Base-by-base conservation (phyloP, 2,113 vertebrate species). In the Taurulus bubalis region DNA sequence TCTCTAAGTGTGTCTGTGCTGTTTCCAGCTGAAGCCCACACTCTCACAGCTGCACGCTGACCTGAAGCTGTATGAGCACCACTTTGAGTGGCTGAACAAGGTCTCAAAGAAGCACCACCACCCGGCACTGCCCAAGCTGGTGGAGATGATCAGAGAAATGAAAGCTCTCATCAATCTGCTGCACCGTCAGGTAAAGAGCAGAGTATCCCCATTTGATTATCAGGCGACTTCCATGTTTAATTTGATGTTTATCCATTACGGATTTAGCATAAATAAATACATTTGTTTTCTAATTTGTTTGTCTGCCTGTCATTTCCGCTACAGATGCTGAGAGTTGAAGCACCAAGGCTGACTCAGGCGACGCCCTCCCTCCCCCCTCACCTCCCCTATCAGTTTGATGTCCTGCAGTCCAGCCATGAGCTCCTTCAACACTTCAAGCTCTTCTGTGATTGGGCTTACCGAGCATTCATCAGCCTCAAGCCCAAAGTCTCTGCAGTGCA, bases 391-490 rank as follows among this genome's bases (percentile, higher is more conserved):
- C 90, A 93, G 63, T 91, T 88, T 62, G 94, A 93, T 10, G 88
- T 95, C 45, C 83, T 94, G 38, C 94, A 95, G 79, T 95, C 94
- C 15, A 95, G 93, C 47, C 93, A 94, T 6, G 95, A 95, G 87
- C 92, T 96, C 45, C 94, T 96, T 24, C 94, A 94, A 82, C 94
- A 94, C 88, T 95, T 96, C 86, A 92, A 92, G 53, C 95, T 95
- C 77, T 96, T 94, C 87, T 95, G 94, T 38, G 95, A 95, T 47
- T 96, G 95, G 95, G 94, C 95, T 0, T 91, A 93, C 38, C 91
- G 95, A 85, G 95, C 94, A 9, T 94, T 96, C 63, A 79, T 95
- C 64, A 95, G 90, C 83, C 92, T 96, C 64, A 96, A 94, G 77
- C 87, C 93, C 74, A 95, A 93, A 85, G 87, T 73, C 6, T 67